Conservation (phyloP, 2,113 vertebrate genomes). For the Mesoclemmys tuberculata region DNA sequence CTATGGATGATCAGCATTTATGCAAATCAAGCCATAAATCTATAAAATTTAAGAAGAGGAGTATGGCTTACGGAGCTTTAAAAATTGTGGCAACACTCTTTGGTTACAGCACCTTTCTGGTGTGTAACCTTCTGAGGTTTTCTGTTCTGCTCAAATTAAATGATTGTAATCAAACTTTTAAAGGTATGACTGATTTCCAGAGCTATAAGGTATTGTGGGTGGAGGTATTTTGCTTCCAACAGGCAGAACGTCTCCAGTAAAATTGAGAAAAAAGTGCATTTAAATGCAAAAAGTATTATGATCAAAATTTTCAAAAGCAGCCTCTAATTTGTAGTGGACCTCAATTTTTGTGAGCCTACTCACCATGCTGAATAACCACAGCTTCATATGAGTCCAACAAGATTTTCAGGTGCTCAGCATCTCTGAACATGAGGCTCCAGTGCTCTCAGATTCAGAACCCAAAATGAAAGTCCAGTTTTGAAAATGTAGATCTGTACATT, state of each 20-base stretch:
- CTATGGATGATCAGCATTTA: not conserved
- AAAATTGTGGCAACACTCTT: not conserved
- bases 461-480: not conserved
- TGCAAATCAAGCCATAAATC: not conserved
- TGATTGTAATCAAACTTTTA: not conserved
- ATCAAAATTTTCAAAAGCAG: not conserved
- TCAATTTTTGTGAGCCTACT: not conserved
- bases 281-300: not conserved
- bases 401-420: not conserved
- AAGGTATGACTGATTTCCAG: not conserved
- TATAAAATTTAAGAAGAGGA: not conserved
- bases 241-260: not conserved
- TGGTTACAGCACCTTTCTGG: not conserved
- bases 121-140: not conserved
- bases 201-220: not conserved
- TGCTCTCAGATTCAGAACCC: not conserved
- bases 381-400: not conserved
- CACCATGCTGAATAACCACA: not conserved
- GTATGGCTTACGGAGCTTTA: not conserved
- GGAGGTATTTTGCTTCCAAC: not conserved
- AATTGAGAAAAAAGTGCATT: not conserved
- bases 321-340: not conserved
- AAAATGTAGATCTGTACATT: not conserved
- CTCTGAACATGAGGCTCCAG: fast-evolving
- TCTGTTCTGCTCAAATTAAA: not conserved